Conservation (phyloP, 2,797 vertebrate species). For the Gephyroberyx darwinii region DNA sequence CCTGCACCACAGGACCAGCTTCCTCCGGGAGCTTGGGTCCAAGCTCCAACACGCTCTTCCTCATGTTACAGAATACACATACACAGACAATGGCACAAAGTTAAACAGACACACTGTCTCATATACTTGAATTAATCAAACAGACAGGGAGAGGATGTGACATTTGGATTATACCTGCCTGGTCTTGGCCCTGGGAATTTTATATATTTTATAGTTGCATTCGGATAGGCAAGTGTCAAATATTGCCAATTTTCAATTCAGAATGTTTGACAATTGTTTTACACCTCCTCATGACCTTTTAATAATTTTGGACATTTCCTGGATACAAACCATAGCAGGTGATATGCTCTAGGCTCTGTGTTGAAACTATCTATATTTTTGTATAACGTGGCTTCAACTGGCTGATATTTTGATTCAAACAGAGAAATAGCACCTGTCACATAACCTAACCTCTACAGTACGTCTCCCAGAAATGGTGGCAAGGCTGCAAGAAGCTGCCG, state of each 20-base stretch:
- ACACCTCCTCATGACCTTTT: constrained; percentile 37
- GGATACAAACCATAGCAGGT: constrained; percentile 33
- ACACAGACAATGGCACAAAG: constrained; percentile 64
- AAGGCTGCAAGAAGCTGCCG: too few species aligned
- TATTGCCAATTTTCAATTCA: constrained; percentile 33
- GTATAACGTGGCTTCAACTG: too few species aligned
- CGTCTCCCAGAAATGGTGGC: too few species aligned
- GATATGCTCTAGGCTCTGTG: constrained; percentile 26
- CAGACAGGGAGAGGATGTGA: constrained; percentile 34
- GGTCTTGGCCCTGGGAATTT: constrained; percentile 1
- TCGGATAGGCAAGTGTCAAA: constrained; percentile 18
- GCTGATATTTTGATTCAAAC: too few species aligned
- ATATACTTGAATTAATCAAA: constrained; percentile 44
- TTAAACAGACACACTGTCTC: constrained; percentile 32
- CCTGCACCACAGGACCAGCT: constrained; percentile 68
- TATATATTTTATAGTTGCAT: constrained; percentile 17
- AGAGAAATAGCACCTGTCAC: too few species aligned
- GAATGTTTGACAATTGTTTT: constrained; percentile 30
- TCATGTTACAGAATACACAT: constrained; percentile 76
- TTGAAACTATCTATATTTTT: background rate
- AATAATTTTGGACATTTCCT: constrained; percentile 44
- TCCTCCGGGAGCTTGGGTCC: constrained; percentile 62
- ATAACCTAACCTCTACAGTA: too few species aligned
- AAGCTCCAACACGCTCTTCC: constrained; percentile 51
- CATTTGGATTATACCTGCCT: constrained; percentile 52